Percentiles rank a stretch among this genome's conserved stretches.
These are phyloP conservation scores for Noctilio leporinus DNA, from an alignment of 2,113 vertebrate genomes.

Conservation along the genomic window DNA sequence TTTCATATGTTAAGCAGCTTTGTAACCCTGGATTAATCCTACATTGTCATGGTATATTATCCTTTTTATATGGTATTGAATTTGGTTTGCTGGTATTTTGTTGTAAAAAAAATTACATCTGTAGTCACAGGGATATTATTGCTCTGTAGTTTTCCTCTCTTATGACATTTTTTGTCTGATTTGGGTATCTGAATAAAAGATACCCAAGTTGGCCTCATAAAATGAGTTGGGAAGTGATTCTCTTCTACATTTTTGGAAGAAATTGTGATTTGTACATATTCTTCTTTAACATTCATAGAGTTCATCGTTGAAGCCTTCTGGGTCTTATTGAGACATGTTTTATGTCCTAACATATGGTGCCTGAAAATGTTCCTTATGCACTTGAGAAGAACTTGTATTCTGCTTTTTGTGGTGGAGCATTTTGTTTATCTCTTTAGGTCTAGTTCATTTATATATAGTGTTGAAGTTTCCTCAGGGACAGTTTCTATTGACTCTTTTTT, in stretches of 20 bases:
- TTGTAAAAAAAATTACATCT: neutral
- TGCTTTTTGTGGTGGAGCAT: neutral
- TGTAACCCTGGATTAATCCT: neutral
- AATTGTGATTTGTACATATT: neutral
- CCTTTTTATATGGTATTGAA: neutral
- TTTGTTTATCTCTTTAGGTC: neutral
- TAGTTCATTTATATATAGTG: neutral
- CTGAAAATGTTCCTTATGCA: neutral
- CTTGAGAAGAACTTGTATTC: neutral
- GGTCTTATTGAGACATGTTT: neutral
- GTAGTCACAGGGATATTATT: neutral
- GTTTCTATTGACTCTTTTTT: neutral
- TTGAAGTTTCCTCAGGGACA: neutral
- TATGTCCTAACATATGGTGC: conserved; percentile 5
- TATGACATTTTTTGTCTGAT: neutral
- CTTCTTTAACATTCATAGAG: conserved; percentile 9
- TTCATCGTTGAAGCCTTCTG: conserved; percentile 18
- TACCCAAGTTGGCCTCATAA: neutral
- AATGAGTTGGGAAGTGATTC: neutral
- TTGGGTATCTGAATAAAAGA: neutral
- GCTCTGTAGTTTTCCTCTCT: neutral
- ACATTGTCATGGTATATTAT: neutral
- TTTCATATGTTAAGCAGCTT: neutral
- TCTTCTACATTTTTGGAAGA: neutral
- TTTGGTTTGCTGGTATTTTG: neutral